Conservation (phyloP, 1,140 invertebrate species). For the Drosophila bocki region DNA sequence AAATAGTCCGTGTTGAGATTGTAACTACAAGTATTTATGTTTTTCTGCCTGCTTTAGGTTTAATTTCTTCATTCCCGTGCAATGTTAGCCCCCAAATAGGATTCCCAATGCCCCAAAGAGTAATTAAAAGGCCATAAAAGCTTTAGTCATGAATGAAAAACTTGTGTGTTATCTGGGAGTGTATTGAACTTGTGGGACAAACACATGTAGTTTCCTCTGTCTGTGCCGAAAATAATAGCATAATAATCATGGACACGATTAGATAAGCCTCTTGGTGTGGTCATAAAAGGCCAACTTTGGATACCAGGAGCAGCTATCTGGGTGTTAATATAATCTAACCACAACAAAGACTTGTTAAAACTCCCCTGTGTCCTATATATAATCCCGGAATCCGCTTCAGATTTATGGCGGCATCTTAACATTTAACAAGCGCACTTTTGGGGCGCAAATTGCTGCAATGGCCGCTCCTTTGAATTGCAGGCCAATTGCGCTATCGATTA, state of each 20-base stretch:
- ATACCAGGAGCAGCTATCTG: slow-evolving; percentile 32
- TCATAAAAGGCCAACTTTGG: slow-evolving; percentile 31
- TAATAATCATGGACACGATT: slow-evolving; percentile 36
- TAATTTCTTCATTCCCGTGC: slow-evolving; percentile 48
- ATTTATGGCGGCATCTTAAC: slow-evolving; percentile 33
- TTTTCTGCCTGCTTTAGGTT: slow-evolving; percentile 1
- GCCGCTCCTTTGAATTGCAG: slow-evolving; percentile 17
- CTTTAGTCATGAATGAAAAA: slow-evolving; percentile 46
- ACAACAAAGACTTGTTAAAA: slow-evolving; percentile 38
- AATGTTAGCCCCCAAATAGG: slow-evolving; percentile 26
- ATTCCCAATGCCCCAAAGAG: slow-evolving; percentile 5
- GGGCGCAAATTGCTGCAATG: slow-evolving; percentile 28
- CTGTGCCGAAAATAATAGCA: slow-evolving; percentile 45
- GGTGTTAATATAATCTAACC: slow-evolving; percentile 9
- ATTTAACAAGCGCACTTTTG: slow-evolving; percentile 1
- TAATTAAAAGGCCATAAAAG: slow-evolving; percentile 43
- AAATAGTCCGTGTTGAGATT: slow-evolving; percentile 20
- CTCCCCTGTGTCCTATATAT: background rate
- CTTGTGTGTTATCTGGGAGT: slow-evolving; percentile 34
- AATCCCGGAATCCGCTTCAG: slow-evolving; percentile 13
- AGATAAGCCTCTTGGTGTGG: slow-evolving; percentile 26
- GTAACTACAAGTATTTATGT: slow-evolving; percentile 32
- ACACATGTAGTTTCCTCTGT: slow-evolving; percentile 36
- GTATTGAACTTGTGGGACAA: slow-evolving; percentile 33
- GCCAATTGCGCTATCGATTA: slow-evolving; percentile 34